phyloP scores from a whole-genome alignment of 2,797 vertebrate species.

The Paguma larvata region DNA sequence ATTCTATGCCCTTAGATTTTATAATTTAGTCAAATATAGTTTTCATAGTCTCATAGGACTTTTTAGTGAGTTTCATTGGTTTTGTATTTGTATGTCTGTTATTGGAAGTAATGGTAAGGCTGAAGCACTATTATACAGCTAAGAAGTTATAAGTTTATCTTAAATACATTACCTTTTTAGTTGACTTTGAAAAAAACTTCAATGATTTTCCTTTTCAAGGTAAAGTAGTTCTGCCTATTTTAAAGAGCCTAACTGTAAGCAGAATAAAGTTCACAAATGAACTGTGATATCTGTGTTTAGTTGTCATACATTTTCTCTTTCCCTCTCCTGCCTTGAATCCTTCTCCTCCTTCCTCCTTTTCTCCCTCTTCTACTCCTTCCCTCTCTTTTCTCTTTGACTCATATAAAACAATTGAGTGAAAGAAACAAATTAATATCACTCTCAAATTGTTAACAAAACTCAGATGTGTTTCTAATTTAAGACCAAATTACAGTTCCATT shows the following conservation, averaged over 20 bases:
- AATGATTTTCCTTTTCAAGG: slow-evolving; percentile 20
- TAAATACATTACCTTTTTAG: neutral
- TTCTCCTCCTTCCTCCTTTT: neutral
- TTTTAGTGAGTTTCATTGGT: neutral
- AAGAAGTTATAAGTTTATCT: neutral
- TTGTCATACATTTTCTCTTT: neutral
- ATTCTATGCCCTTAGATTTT: neutral
- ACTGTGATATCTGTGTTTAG: neutral
- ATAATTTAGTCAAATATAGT: neutral
- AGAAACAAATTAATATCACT: slow-evolving; percentile 77
- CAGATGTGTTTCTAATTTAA: slow-evolving; percentile 82
- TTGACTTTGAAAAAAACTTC: neutral
- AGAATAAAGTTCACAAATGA: neutral
- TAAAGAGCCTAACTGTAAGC: neutral
- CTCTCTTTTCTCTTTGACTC: neutral
- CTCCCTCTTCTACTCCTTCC: neutral
- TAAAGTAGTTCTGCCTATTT: neutral
- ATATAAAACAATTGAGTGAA: slow-evolving; percentile 67
- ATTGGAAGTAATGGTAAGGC: neutral
- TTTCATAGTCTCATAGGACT: neutral
- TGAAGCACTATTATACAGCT: neutral
- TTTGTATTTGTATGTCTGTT: neutral
- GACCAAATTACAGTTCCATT: slow-evolving; percentile 67
- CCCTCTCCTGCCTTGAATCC: neutral
- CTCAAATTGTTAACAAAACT: slow-evolving; percentile 79